phyloP scores from a whole-genome alignment of 2,113 vertebrate species.

The Eidolon helvum region DNA sequence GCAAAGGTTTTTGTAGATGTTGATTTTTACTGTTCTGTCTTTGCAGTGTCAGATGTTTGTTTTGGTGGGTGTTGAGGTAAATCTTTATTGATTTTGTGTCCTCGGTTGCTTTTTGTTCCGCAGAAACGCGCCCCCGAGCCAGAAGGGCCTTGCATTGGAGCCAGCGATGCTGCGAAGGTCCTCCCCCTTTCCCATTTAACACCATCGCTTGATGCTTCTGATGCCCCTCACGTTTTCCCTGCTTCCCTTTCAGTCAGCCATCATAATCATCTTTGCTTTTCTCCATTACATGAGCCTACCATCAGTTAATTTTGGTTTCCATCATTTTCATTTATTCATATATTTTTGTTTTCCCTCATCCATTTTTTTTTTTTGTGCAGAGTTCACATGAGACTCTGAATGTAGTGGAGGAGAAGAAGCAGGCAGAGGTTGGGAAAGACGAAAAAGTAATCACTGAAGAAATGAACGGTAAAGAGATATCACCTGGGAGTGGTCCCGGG shows the following conservation, averaged over 20 bases:
- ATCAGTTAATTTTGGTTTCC: conserved; percentile 83
- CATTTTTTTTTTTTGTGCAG: conserved; percentile 85
- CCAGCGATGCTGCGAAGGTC: conserved; percentile 94
- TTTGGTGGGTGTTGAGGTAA: conserved; percentile 63
- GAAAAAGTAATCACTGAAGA: conserved; percentile 92
- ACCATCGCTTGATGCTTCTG: conserved; percentile 75
- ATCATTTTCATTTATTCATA: conserved; percentile 86
- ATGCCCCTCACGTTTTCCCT: conserved; percentile 75
- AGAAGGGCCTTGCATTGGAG: conserved; percentile 87
- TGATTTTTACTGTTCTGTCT: conserved; percentile 54
- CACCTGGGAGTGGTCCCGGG: conserved; percentile 83
- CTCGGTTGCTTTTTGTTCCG: conserved; percentile 90
- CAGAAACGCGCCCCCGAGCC: conserved; percentile 88
- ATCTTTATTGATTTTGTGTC: conserved; percentile 85
- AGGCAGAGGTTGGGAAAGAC: conserved; percentile 94
- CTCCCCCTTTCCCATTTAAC: conserved; percentile 83
- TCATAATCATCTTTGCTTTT: conserved; percentile 81
- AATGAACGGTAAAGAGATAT: conserved; percentile 85
- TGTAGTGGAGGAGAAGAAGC: conserved; percentile 90
- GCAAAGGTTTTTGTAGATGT: not conserved
- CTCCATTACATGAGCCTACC: conserved; percentile 82
- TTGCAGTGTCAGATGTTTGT: conserved; percentile 64
- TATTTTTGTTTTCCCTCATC: conserved; percentile 81
- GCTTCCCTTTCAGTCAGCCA: conserved; percentile 82
- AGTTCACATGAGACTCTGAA: conserved; percentile 92